Evolutionary conservation across 1,140 invertebrate genomes (phyloP).

Genomic region (Lordiphosa clarofinis): DNA sequence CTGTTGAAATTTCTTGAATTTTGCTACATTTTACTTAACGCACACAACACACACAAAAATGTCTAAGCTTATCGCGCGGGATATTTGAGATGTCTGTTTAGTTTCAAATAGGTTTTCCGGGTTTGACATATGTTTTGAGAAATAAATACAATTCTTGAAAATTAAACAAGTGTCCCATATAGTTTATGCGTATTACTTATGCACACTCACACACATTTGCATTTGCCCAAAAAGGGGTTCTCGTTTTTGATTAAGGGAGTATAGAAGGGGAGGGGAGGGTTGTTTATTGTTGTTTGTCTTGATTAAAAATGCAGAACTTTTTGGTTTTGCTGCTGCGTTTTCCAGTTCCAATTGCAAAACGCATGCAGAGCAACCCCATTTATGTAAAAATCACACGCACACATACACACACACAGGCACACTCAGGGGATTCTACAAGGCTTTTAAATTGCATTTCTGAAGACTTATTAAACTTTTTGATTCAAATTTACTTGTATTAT

Average conservation of each 20-base stretch:
- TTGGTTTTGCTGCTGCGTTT: constrained; percentile 16
- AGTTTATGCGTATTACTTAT: constrained; percentile 12
- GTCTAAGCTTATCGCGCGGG: not conserved
- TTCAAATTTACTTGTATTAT: no score
- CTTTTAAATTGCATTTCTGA: no score
- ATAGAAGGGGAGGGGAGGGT: constrained; percentile 26
- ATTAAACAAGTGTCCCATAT: constrained; percentile 30
- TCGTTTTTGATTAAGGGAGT: constrained; percentile 28
- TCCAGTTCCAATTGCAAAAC: constrained; percentile 16
- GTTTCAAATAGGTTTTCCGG: not conserved
- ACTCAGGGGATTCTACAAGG: not conserved
- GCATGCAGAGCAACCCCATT: constrained; percentile 24
- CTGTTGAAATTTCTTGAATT: no score
- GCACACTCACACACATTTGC: constrained; percentile 1
- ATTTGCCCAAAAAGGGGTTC: constrained; percentile 33
- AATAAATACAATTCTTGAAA: not conserved
- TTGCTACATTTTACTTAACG: no score
- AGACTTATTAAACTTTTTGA: no score
- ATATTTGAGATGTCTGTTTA: not conserved
- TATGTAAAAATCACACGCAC: constrained; percentile 20
- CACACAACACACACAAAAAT: not conserved
- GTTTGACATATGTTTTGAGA: no score
- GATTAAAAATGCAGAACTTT: constrained; percentile 68
- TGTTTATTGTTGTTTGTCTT: constrained; percentile 32
- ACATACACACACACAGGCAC: constrained; percentile 3